Base-by-base conservation (phyloP, 1,140 invertebrate species). In the Heliconius hewitsoni region DNA sequence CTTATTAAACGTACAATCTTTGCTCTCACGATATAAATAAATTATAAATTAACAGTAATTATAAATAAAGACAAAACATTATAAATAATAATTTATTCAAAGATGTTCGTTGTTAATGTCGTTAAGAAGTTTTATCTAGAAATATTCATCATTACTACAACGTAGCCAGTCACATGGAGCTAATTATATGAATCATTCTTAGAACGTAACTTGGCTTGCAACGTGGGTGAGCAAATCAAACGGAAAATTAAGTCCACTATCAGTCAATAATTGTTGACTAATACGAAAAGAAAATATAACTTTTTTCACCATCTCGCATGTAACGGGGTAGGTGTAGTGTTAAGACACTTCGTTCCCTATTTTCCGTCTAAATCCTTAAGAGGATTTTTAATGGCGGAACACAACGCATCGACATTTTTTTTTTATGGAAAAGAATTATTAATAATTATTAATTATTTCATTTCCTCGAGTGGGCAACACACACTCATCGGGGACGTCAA, bases 181-280 rank as follows among this genome's bases (percentile, higher is more conserved):
- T 66, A 66, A 66, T 66, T 27, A 66, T 23, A 30, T 66, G 60
- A 66, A 27, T 66, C 60, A 66, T 66, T 27, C 27, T 30, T 30
- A 66, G 8, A 66, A 66, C 27, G 60, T 66, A 66, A 30, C 60
- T 30, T 27, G 27, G 23, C 60, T 66, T 66, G 60, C 30, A 30
- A 66, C 60, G 30, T 30, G 60, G 9, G 23, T 27, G 60, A 30
- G 60, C 60, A 66, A 66, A 66, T 66, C 9, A 30, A 66, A 66
- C 60, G 60, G 60, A 66, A 66, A 66, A 66, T 66, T 66, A 66
- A 23, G 60, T 66, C 11, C 60, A 11, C 60, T 66, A 13, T 27
- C 18, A 66, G 27, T 27, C 27, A 66, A 66, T 11, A 66, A 66
- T 66, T 30, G 27, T 3, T 23, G 23, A 27, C 11, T 66, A 13